phyloP scores from a whole-genome alignment of 2,888 invertebrate species.

The Pteria penguin region DNA sequence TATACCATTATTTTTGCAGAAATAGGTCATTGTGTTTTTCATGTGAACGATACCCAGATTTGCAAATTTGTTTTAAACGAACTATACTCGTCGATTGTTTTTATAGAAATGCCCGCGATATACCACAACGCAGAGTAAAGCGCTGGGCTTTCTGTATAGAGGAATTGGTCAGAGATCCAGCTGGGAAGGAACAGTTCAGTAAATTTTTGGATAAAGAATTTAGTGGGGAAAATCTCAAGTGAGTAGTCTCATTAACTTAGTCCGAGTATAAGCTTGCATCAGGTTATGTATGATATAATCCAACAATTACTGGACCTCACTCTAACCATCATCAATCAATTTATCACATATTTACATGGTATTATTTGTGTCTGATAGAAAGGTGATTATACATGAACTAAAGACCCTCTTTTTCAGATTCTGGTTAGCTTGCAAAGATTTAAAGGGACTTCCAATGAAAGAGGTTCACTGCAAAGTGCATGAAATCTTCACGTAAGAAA shows the following conservation, averaged over 20 bases:
- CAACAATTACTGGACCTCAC: too few relatives aligned
- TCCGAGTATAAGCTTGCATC: too few relatives aligned
- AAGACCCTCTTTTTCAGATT: constrained; percentile 84
- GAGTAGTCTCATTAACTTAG: constrained; percentile 73
- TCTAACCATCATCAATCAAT: too few relatives aligned
- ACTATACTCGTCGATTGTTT: too few relatives aligned
- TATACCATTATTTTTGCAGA: too few relatives aligned
- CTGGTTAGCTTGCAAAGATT: constrained; percentile 90
- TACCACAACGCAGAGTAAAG: constrained; percentile 93
- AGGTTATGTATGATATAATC: too few relatives aligned
- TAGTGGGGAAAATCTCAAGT: constrained; percentile 99
- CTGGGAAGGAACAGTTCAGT: constrained; percentile 97
- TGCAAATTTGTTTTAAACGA: too few relatives aligned
- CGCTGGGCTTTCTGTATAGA: constrained; percentile 98
- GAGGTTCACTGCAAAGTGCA: constrained; percentile 81
- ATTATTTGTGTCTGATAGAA: too few relatives aligned
- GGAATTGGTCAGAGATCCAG: constrained; percentile 95
- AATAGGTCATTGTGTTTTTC: too few relatives aligned
- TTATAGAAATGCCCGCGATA: constrained; percentile 84
- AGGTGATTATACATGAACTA: too few relatives aligned
- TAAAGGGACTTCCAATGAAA: constrained; percentile 92
- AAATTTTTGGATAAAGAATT: constrained; percentile 98
- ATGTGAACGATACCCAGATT: too few relatives aligned
- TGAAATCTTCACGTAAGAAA: constrained; percentile 78
- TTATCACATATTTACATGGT: too few relatives aligned